Conservation (phyloP, 1,140 invertebrate species). For the honey bee (Apis mellifera) region DNA sequence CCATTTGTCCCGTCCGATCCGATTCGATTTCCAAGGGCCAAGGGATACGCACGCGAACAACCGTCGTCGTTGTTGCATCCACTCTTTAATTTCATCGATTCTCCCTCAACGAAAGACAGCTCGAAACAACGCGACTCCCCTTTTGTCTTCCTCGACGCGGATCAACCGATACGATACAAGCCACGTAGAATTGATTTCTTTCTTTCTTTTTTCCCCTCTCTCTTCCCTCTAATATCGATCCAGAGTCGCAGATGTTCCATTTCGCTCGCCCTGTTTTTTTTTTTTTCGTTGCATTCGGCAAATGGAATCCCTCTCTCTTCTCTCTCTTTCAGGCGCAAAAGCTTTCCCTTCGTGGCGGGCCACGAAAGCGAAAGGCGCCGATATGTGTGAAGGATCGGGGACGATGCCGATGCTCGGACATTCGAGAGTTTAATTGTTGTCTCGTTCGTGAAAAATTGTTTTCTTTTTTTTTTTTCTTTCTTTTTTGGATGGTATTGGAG, state of each 20-base stretch:
- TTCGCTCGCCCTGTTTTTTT: slow-evolving; percentile 12
- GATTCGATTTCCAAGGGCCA: neutral
- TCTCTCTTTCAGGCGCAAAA: no score
- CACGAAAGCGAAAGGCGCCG: neutral
- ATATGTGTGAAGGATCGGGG: neutral
- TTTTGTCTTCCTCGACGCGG: neutral
- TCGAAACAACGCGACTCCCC: neutral
- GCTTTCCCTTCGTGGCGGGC: neutral
- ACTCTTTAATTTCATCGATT: slow-evolving; percentile 7
- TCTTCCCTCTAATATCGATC: neutral
- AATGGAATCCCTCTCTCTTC: neutral
- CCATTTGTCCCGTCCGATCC: neutral
- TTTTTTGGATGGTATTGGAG: no score
- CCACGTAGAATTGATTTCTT: neutral
- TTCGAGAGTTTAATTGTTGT: slow-evolving; percentile 6
- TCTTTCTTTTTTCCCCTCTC: no score
- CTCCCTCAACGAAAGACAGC: neutral
- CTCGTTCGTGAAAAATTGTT: neutral
- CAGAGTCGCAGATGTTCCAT: slow-evolving; percentile 18
- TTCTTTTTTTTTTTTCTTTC: no score
- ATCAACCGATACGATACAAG: neutral
- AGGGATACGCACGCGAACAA: neutral
- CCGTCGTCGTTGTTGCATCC: neutral
- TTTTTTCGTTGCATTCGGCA: neutral
- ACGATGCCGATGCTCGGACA: neutral